Evolutionary conservation across 2,888 invertebrate species (phyloP).

Genomic region (Cheilosia urbana): DNA sequence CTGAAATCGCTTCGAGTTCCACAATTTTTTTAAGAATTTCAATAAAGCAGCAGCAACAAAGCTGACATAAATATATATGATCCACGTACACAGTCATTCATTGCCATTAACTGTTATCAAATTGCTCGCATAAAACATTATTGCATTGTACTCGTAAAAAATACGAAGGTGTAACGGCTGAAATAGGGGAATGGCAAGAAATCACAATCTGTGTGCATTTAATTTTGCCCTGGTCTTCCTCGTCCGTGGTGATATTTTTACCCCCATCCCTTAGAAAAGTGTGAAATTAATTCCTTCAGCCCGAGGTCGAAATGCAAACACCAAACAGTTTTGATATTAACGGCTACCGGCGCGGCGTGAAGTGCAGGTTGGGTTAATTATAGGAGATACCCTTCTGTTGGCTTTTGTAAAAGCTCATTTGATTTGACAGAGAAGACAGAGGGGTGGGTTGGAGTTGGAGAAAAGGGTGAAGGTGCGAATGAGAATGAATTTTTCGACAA

Average conservation of each 20-base stretch:
- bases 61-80: background rate
- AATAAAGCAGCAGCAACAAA: background rate
- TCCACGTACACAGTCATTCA: background rate
- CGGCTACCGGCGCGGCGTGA: too few relatives aligned
- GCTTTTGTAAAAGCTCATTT: background rate
- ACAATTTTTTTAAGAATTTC: background rate
- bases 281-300: too few relatives aligned
- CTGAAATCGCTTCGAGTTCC: background rate
- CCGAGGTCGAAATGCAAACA: too few relatives aligned
- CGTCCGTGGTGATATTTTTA: too few relatives aligned
- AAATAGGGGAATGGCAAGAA: background rate
- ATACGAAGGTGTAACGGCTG: background rate
- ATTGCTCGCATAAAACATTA: conserved; percentile 33
- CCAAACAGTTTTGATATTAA: too few relatives aligned
- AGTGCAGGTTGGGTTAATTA: too few relatives aligned
- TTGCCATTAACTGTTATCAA: conserved; percentile 39
- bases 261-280: too few relatives aligned
- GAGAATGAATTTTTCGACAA: conserved; percentile 15
- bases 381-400: background rate
- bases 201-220: too few relatives aligned
- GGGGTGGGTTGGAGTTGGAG: too few relatives aligned
- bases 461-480: background rate
- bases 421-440: conserved; percentile 2
- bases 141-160: conserved; percentile 31
- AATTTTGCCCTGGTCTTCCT: too few relatives aligned